Conservation (phyloP, 2,888 invertebrate genomes). For the Lithophane socia region DNA sequence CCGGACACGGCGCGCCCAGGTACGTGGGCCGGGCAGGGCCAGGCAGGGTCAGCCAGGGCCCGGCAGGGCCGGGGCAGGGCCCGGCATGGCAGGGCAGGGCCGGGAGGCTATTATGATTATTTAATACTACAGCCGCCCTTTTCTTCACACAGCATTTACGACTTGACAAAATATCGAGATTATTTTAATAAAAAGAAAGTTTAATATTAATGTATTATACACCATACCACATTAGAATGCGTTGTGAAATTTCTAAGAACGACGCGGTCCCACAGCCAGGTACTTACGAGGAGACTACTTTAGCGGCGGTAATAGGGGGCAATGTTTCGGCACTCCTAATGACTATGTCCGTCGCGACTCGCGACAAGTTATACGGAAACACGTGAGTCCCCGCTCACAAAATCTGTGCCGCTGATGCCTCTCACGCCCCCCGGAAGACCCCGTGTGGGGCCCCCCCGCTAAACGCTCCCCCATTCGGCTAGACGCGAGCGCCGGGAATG, state of each 20-base stretch:
- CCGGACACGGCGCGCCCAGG: constrained; percentile 80
- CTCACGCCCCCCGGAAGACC: constrained; percentile 4
- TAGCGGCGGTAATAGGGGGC: no score
- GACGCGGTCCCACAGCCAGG: neutral
- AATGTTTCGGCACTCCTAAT: constrained; percentile 24
- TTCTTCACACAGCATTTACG: neutral
- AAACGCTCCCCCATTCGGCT: constrained; percentile 1
- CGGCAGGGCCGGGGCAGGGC: no score
- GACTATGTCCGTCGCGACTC: constrained; percentile 19
- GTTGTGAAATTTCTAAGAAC: neutral
- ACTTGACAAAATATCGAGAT: neutral
- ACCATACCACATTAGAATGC: neutral
- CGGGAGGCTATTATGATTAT: no score
- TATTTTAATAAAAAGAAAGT: neutral
- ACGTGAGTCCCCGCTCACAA: constrained; percentile 20
- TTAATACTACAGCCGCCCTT: neutral
- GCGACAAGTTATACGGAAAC: constrained; percentile 14
- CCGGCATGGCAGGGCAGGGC: no score
- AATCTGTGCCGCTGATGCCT: no score
- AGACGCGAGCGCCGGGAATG: constrained; percentile 21
- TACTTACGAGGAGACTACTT: neutral
- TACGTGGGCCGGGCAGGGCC: no score
- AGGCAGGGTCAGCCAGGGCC: no score
- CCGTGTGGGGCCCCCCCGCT: neutral
- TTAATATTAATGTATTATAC: neutral